Conservation (phyloP, 2,888 invertebrate species). For the Temnothorax ravouxi region DNA sequence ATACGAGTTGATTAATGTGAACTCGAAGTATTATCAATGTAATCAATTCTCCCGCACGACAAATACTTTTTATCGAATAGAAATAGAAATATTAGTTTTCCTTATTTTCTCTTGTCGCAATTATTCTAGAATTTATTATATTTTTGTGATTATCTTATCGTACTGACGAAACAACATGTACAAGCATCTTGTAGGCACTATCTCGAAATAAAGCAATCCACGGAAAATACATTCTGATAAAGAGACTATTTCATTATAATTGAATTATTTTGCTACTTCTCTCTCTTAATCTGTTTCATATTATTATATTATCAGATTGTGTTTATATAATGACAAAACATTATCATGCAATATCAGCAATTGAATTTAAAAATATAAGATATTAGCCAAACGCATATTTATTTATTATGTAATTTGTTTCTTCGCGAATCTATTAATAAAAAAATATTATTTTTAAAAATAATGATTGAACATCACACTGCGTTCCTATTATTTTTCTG, state of each 20-base stretch:
- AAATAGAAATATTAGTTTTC: not conserved
- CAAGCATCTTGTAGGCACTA: not conserved
- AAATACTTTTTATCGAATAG: not conserved
- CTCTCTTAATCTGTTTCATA: not conserved
- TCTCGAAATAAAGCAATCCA: slow-evolving; percentile 26
- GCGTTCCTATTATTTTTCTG: slow-evolving; percentile 11
- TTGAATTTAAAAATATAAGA: not conserved
- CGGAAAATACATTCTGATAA: not conserved
- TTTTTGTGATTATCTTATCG: not conserved
- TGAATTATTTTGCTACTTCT: not conserved
- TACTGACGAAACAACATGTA: not conserved
- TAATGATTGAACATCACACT: not conserved
- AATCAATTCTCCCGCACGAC: not conserved
- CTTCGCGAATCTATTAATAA: not conserved
- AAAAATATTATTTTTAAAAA: slow-evolving; percentile 1
- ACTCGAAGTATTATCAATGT: slow-evolving; percentile 80
- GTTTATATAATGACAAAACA: not conserved
- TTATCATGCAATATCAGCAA: not conserved
- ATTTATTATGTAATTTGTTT: not conserved
- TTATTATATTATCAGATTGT: not conserved
- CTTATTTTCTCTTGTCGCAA: not conserved
- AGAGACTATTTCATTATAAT: not conserved
- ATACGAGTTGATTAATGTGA: slow-evolving; percentile 86
- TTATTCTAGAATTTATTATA: slow-evolving; percentile 6
- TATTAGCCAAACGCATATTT: not conserved